phyloP scores from a whole-genome alignment of 2,888 invertebrate species.

The Pyrochroa serraticornis region DNA sequence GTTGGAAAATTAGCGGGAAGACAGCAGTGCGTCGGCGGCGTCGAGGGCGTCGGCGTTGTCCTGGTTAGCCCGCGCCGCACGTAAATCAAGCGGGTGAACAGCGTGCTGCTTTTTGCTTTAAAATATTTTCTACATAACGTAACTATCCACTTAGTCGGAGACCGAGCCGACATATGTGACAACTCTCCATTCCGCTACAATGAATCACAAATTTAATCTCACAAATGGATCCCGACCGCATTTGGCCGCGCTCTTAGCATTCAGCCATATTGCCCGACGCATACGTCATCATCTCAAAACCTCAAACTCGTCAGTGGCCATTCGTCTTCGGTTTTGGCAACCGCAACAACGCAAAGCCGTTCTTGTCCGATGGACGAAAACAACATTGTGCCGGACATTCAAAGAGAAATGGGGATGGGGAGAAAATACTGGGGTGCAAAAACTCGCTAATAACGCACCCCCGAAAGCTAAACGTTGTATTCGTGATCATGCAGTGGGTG shows the following conservation, averaged over 20 bases:
- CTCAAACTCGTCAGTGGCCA: constrained; percentile 26
- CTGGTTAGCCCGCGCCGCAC: constrained; percentile 28
- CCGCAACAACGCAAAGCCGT: background rate
- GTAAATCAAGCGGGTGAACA: constrained; percentile 43
- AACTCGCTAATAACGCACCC: no score
- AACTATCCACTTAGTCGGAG: constrained; percentile 58
- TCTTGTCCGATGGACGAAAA: background rate
- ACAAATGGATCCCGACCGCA: constrained; percentile 67
- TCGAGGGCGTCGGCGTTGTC: constrained; percentile 13
- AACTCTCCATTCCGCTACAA: constrained; percentile 63
- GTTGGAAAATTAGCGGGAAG: no score
- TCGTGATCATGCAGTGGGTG: constrained; percentile 43
- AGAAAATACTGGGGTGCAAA: constrained; percentile 3
- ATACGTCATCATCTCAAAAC: constrained; percentile 48
- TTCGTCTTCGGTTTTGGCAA: constrained; percentile 2
- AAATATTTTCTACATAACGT: constrained; percentile 57
- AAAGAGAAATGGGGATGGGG: background rate
- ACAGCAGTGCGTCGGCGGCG: no score
- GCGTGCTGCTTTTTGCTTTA: constrained; percentile 50
- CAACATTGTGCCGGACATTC: background rate
- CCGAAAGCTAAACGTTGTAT: constrained; percentile 47
- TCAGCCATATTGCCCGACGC: constrained; percentile 56
- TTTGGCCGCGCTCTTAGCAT: constrained; percentile 32
- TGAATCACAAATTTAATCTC: constrained; percentile 75
- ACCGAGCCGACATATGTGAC: constrained; percentile 68